Evolutionary conservation across 2,888 invertebrate species (phyloP).

Genomic region (Disparrhopalites patrizii): DNA sequence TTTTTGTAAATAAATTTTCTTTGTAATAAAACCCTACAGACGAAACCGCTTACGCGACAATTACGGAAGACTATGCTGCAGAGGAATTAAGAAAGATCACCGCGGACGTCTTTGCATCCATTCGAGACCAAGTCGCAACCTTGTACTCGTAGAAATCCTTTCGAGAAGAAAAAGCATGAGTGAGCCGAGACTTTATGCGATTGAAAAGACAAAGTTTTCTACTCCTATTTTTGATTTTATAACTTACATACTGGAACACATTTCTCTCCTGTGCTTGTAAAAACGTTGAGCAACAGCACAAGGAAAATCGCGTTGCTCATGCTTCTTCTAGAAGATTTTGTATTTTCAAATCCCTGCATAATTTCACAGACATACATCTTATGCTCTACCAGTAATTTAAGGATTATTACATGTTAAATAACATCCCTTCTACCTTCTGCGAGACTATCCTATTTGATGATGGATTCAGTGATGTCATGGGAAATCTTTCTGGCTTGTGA

Average conservation of each 20-base stretch:
- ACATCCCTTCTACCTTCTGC: not conserved
- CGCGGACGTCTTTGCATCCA: constrained; percentile 45
- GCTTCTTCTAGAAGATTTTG: too few species aligned
- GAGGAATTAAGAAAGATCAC: constrained; percentile 48
- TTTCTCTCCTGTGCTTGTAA: too few species aligned
- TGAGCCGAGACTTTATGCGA: not conserved
- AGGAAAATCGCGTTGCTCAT: too few species aligned
- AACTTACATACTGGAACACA: too few species aligned
- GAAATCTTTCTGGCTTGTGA: not conserved
- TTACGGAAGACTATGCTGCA: constrained; percentile 49
- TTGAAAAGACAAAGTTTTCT: not conserved
- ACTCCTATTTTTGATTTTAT: too few species aligned
- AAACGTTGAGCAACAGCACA: too few species aligned
- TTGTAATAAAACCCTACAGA: constrained; percentile 44
- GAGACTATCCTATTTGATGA: not conserved
- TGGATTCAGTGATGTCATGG: constrained; percentile 15
- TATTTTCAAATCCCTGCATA: too few species aligned
- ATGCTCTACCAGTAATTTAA: too few species aligned
- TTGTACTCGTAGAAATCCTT: constrained; percentile 5
- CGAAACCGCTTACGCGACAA: constrained; percentile 45
- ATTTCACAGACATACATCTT: too few species aligned
- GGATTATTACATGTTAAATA: too few species aligned
- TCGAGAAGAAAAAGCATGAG: not conserved
- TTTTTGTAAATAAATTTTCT: not conserved
- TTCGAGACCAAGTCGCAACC: constrained; percentile 30